phyloP scores from a whole-genome alignment of 2,888 invertebrate species.

The Lasioglossum morio region DNA sequence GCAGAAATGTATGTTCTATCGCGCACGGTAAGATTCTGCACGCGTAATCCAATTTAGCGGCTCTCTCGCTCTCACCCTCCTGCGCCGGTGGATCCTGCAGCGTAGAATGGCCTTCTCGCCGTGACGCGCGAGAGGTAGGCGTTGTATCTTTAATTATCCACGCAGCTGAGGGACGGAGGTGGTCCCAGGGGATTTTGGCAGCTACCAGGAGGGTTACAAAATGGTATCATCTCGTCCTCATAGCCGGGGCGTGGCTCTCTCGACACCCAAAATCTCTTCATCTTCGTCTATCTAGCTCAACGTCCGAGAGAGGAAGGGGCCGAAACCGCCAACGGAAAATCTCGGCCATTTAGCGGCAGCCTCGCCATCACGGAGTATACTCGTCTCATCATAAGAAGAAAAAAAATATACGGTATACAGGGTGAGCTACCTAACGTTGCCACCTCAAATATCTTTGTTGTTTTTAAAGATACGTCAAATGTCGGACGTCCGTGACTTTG shows the following conservation, averaged over 20 bases:
- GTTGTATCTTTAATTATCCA: constrained; percentile 83
- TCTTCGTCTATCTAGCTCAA: constrained; percentile 47
- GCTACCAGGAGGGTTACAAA: constrained; percentile 70
- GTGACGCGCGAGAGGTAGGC: constrained; percentile 67
- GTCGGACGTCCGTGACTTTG: too few species aligned
- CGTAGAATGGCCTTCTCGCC: constrained; percentile 47
- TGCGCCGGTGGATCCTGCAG: constrained; percentile 31
- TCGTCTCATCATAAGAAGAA: neutral
- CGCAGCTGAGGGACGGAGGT: constrained; percentile 60
- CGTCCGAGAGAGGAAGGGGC: constrained; percentile 21
- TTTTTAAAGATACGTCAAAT: too few species aligned
- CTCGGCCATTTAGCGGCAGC: constrained; percentile 51
- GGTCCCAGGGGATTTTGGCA: constrained; percentile 60
- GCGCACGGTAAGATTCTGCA: constrained; percentile 72
- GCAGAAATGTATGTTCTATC: constrained; percentile 31
- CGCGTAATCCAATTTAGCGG: constrained; percentile 79
- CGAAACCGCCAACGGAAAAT: constrained; percentile 55
- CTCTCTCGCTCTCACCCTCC: constrained; percentile 45
- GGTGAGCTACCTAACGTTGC: too few species aligned
- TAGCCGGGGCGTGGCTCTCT: constrained; percentile 78
- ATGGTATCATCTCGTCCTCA: constrained; percentile 79
- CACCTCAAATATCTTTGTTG: too few species aligned
- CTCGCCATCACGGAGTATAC: neutral
- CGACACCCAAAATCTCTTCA: constrained; percentile 70
- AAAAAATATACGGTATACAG: too few species aligned